Evolutionary conservation across 2,113 vertebrate genomes (phyloP), one percentile per base, ranked within the genome.

Genomic region (Atherinomorus stipes): DNA sequence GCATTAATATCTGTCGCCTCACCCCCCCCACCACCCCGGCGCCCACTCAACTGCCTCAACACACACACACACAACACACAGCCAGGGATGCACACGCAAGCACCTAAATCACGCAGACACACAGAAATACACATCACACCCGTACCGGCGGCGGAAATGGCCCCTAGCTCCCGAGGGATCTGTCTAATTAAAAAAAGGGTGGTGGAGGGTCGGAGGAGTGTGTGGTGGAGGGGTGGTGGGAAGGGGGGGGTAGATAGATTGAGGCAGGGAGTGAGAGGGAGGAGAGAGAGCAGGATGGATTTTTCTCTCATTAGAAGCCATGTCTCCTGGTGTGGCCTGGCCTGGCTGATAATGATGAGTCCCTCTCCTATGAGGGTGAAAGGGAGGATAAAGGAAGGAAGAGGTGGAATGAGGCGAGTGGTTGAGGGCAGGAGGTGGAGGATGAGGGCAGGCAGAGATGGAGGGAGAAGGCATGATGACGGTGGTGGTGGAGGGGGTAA

Each of bases 1-100:
- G 87, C 93, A 94, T 94, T 94, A 94, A 94, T 94, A 94, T 94
- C 93, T 93, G 93, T 93, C 93, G 88, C 89, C 84, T 91, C 88
- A 85, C 84, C 88, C 76, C 12, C 75, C 68, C 85, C 88, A 86
- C 90, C 81, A 78, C 74, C 77, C 78, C 50, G 87, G 90, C 91
- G 90, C 91, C 89, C 77, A 78, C 89, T 90, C 90, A 92, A 89
- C 83, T 84, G 84, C 90, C 86, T 81, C 62, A 65, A 57, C 77
- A 80, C 77, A 63, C 79, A 75, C 80, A 63, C 56, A 45, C 53
- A 47, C 74, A 68, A 71, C 69, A 81, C 77, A 76, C 74, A 76
- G 74, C 44, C 74, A 45, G 69, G 52, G 64, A 75, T 57, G 1
- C 70, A 72, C 84, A 82, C 57, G 45, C 79, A 81, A 63, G 76